Conservation (phyloP, 2,113 vertebrate genomes). For the Stigmatopora nigra region DNA sequence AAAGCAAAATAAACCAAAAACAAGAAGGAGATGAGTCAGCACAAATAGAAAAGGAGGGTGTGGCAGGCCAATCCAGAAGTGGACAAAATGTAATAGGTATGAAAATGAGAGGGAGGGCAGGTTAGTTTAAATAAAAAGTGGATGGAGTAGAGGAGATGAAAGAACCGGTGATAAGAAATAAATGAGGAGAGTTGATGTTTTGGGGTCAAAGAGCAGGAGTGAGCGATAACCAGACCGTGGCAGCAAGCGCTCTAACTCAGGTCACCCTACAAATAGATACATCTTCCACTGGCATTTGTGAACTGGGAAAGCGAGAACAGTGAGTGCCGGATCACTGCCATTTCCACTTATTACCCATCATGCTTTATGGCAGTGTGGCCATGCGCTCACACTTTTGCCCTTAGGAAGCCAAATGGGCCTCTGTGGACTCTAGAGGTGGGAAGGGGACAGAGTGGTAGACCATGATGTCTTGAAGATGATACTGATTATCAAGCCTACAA, state of each 20-base stretch:
- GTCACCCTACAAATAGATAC: conserved; percentile 49
- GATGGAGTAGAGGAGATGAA: conserved; percentile 15
- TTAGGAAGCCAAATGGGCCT: conserved; percentile 55
- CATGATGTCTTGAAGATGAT: conserved; percentile 7
- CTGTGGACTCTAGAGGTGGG: conserved; percentile 39
- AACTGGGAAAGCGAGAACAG: conserved; percentile 32
- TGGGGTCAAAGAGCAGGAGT: conserved; percentile 33
- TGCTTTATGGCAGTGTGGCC: conserved; percentile 60
- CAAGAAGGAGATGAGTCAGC: conserved; percentile 21
- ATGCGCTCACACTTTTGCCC: conserved; percentile 54
- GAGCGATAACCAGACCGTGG: conserved; percentile 41
- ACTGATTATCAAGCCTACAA: conserved; percentile 17
- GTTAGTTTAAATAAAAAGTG: conserved; percentile 20
- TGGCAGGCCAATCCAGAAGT: conserved; percentile 36
- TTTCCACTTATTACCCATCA: conserved; percentile 70
- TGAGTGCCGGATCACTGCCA: conserved; percentile 57
- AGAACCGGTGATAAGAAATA: conserved; percentile 15
- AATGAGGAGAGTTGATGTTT: conserved; percentile 20
- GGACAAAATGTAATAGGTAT: conserved; percentile 30
- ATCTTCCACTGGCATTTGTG: conserved; percentile 58
- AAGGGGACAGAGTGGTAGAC: conserved; percentile 25
- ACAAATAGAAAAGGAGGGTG: conserved; percentile 34
- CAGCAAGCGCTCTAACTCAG: conserved; percentile 34
- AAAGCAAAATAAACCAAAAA: conserved; percentile 36
- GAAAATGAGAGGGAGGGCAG: conserved; percentile 29